Evolutionary conservation across 2,888 invertebrate species (phyloP).

Genomic region (Cremastinae sp.): DNA sequence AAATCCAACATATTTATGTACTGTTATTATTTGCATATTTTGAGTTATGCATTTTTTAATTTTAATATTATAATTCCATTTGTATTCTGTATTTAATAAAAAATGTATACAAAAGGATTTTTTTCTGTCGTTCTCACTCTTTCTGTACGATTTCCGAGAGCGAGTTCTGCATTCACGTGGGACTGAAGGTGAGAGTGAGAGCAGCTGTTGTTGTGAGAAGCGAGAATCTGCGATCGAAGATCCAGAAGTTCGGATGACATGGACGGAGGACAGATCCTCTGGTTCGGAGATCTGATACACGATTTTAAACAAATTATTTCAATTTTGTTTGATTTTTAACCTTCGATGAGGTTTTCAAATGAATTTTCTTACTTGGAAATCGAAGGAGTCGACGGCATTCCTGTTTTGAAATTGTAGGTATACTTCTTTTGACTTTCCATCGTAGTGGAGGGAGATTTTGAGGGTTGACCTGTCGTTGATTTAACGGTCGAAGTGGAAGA

Average conservation of each 20-base stretch:
- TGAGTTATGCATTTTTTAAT: too few species aligned
- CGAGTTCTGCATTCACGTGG: slow-evolving; percentile 73
- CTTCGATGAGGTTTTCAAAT: neutral
- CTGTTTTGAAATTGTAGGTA: slow-evolving; percentile 45
- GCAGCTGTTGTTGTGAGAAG: slow-evolving; percentile 72
- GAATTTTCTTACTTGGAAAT: slow-evolving; percentile 44
- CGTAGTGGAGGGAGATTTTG: slow-evolving; percentile 33
- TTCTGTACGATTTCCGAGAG: slow-evolving; percentile 64
- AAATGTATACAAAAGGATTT: neutral
- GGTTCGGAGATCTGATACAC: slow-evolving; percentile 59
- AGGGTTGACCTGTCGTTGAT: slow-evolving; percentile 23
- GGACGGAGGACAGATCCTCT: slow-evolving; percentile 58
- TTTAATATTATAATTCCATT: too few species aligned
- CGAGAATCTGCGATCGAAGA: slow-evolving; percentile 70
- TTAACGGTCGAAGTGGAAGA: slow-evolving; percentile 23
- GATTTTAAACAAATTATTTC: neutral
- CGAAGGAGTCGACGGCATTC: slow-evolving; percentile 38
- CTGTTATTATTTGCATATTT: too few species aligned
- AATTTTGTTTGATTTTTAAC: too few species aligned
- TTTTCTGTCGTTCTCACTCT: slow-evolving; percentile 63
- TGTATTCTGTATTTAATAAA: too few species aligned
- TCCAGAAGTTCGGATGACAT: slow-evolving; percentile 64
- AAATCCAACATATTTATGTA: too few species aligned
- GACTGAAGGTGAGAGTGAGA: slow-evolving; percentile 73
- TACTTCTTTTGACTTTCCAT: slow-evolving; percentile 45